Percentiles rank a stretch among this genome's conserved stretches.
These are phyloP conservation scores for Meda fulgida DNA, from an alignment of 2,797 vertebrate genomes.

Conservation along the genomic window DNA sequence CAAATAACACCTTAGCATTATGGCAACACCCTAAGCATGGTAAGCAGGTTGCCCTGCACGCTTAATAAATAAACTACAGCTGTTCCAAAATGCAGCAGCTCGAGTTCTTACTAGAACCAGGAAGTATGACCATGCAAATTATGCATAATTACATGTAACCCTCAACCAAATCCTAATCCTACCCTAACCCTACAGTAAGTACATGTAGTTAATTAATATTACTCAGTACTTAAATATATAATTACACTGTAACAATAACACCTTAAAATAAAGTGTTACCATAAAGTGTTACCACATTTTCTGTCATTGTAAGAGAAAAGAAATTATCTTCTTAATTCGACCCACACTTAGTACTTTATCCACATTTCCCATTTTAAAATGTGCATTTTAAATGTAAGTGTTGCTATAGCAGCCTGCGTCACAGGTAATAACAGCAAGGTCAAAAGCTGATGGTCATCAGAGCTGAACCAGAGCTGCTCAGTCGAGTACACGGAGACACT, in stretches of 20 bases:
- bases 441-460: slow-evolving; percentile 43
- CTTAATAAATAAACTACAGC: too few species aligned
- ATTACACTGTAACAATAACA: too few species aligned
- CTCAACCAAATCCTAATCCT: too few species aligned
- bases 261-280: too few species aligned
- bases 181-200: too few species aligned
- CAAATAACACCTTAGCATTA: neutral
- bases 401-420: slow-evolving; percentile 13
- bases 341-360: neutral
- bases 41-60: too few species aligned
- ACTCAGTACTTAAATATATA: too few species aligned
- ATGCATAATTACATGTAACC: too few species aligned
- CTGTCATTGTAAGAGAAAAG: neutral
- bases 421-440: slow-evolving; percentile 53
- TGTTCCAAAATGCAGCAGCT: too few species aligned
- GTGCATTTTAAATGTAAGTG: neutral
- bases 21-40: neutral
- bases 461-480: slow-evolving; percentile 45
- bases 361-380: neutral
- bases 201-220: too few species aligned
- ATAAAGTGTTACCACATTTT: neutral
- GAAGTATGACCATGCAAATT: too few species aligned
- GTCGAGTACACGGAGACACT: slow-evolving; percentile 6
- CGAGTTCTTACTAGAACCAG: too few species aligned
- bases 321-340: neutral